Conservation (phyloP, 1,140 invertebrate species). For the Anoplophora glabripennis region DNA sequence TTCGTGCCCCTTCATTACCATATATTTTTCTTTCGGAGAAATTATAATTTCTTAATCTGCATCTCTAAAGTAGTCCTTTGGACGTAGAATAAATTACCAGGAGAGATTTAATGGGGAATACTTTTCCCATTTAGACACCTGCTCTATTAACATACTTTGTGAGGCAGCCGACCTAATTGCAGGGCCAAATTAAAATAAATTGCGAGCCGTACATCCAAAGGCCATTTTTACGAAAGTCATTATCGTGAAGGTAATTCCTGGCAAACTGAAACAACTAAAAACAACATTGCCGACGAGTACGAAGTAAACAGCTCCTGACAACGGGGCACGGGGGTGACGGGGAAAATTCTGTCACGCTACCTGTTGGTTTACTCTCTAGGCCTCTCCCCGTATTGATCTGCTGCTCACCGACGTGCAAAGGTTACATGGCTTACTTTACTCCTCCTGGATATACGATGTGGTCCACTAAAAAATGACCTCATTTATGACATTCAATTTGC, state of each 20-base stretch:
- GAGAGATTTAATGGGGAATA: too few species aligned
- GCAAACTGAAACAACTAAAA: slow-evolving; percentile 6
- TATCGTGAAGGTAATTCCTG: slow-evolving; percentile 6
- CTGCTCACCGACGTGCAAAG: slow-evolving; percentile 21
- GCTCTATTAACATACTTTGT: too few species aligned
- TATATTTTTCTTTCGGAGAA: too few species aligned
- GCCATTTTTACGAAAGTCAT: neutral
- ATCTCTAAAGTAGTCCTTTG: too few species aligned
- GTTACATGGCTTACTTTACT: slow-evolving; percentile 29
- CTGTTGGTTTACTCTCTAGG: slow-evolving; percentile 33
- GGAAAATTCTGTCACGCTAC: slow-evolving; percentile 26
- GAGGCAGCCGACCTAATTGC: too few species aligned
- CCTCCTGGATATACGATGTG: neutral
- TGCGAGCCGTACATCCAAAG: neutral
- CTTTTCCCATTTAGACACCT: too few species aligned
- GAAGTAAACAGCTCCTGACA: neutral
- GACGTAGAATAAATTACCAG: too few species aligned
- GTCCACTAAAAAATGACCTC: too few species aligned
- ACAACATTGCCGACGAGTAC: neutral
- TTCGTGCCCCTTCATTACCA: too few species aligned
- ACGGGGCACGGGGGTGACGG: slow-evolving; percentile 7
- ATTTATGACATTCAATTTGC: too few species aligned
- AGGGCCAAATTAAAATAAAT: too few species aligned
- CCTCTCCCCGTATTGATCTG: slow-evolving; percentile 32
- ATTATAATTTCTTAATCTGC: too few species aligned